These are phyloP conservation scores for Cephalopterus ornatus DNA, from an alignment of 2,113 vertebrate genomes.

Conservation along the genomic window DNA sequence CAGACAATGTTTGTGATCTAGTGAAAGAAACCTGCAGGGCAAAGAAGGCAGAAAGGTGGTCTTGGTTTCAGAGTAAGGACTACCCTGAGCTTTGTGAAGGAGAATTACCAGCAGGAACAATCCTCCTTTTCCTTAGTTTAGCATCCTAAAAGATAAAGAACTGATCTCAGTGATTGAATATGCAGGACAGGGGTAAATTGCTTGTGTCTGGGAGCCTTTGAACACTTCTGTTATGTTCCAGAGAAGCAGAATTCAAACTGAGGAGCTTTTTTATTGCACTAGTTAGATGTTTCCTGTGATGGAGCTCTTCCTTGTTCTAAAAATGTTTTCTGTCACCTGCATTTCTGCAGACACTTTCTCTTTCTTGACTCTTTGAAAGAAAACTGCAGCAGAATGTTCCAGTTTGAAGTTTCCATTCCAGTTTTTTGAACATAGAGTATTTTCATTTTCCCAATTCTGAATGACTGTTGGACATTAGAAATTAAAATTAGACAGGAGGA, in stretches of 20 bases:
- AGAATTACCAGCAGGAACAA: background rate
- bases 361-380: background rate
- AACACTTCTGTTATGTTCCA: background rate
- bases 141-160: background rate
- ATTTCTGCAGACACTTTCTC: constrained; percentile 20
- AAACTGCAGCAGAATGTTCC: background rate
- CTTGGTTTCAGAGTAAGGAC: background rate
- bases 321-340: constrained; percentile 49
- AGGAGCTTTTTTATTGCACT: background rate
- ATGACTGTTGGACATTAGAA: background rate
- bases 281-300: background rate
- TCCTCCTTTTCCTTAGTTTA: background rate
- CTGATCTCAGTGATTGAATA: background rate
- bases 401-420: background rate
- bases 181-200: background rate
- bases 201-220: background rate
- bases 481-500: background rate
- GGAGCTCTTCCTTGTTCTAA: constrained; percentile 25
- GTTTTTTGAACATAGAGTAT: background rate
- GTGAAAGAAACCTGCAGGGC: background rate
- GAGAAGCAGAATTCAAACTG: background rate
- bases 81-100: background rate
- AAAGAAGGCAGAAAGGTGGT: background rate
- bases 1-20: background rate
- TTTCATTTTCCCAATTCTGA: background rate